These are phyloP conservation scores for Antheraea mylitta DNA, from an alignment of 1,140 invertebrate genomes.

Conservation along the genomic window DNA sequence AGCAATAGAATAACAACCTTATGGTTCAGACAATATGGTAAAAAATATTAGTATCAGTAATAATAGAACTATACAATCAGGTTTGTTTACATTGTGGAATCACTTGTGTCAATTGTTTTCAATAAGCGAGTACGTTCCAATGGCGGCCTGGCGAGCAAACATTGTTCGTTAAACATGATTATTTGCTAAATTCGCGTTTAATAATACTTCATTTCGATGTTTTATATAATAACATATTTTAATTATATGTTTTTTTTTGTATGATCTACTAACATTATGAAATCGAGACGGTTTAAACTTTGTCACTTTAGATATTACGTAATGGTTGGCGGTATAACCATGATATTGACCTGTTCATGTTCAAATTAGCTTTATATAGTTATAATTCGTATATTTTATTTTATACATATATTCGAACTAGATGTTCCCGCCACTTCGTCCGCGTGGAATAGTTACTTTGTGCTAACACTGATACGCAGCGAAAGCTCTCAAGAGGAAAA, in stretches of 20 bases:
- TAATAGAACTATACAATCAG: background rate
- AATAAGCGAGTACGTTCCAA: background rate
- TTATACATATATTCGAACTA: too few relatives aligned
- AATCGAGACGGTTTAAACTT: too few relatives aligned
- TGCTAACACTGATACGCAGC: too few relatives aligned
- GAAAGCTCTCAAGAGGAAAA: too few relatives aligned
- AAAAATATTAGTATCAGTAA: background rate
- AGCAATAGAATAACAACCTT: background rate
- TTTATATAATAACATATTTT: background rate
- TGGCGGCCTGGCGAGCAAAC: background rate
- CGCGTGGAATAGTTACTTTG: too few relatives aligned
- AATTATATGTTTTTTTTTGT: background rate
- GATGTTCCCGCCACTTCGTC: too few relatives aligned
- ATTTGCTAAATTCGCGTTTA: slow-evolving; percentile 4
- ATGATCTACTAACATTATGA: too few relatives aligned
- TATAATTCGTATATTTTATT: too few relatives aligned
- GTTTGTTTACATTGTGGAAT: slow-evolving; percentile 3
- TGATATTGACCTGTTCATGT: too few relatives aligned
- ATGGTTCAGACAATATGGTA: background rate
- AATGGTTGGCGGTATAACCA: too few relatives aligned
- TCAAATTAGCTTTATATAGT: too few relatives aligned
- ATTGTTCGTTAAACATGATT: background rate
- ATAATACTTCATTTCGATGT: background rate
- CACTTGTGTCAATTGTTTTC: slow-evolving; percentile 14
- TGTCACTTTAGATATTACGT: too few relatives aligned